Base-by-base conservation (phyloP, 2,888 invertebrate species). In the Xestoiulus laeticollis region DNA sequence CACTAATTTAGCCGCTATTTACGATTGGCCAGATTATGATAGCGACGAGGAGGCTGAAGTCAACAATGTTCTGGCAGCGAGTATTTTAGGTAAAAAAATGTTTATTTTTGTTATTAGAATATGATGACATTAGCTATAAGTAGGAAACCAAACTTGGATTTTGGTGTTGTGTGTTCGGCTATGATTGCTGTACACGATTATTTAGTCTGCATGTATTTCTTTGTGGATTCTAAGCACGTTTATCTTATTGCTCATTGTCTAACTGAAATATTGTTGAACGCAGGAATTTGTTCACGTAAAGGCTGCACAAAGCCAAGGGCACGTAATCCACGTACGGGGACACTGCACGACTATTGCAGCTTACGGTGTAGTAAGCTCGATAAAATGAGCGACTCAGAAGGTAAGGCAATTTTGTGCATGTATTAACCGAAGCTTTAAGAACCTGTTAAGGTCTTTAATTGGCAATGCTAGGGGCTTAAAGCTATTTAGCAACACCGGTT, bases 11-110 rank as follows among this genome's bases (percentile, higher is more conserved):
- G 91, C 92, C 87, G 93, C 93, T 22, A 91, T 93, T 43, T 93
- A 93, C 89, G 94, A 94, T 90, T 94, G 94, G 94, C 94, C 94
- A 1, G 94, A 94, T 89, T 93, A 93, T 90, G 94, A 94, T 90
- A 93, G 93, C 33, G 93, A 93, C 88, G 93, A 93, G 88, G 93
- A 93, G 43, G 90, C 90, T 43, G 90, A 90, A 89, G 90, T 90
- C 90, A 92, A 90, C 91, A 90, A 91, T 88, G 91, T 91, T 5
- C 88, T 92, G 68, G 91, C 92, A n/a, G 90, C 91, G 0, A 91
- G 91, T 88, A 89, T 92, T 26, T 89, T 92, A 85, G 92, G 92
- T n/a, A 90, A 91, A 87, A 14, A n/a, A n/a, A n/a, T n/a, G n/a
- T n/a, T n/a, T n/a, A n/a, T n/a, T n/a, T n/a, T n/a, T n/a, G n/a